Percentiles rank a stretch among this genome's conserved stretches.
Conservation (phyloP, 2,113 vertebrate species). For the Scartelaos histophorus region DNA sequence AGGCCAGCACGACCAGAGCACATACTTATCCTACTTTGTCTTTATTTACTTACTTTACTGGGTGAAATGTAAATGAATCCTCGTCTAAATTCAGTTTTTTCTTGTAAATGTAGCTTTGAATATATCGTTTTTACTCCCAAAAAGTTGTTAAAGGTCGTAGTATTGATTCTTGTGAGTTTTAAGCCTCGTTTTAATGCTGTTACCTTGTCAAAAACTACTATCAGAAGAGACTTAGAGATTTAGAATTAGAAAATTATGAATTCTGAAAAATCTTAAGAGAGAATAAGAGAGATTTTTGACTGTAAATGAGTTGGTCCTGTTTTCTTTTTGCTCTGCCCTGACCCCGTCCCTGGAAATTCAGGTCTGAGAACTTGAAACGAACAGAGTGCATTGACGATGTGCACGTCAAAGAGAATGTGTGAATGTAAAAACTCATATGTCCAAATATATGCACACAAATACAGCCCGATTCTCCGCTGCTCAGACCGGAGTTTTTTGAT, state of each 20-base stretch:
- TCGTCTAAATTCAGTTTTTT: background rate
- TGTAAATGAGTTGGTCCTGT: background rate
- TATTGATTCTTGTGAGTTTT: no score
- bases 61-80: background rate
- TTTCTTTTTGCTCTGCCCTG: background rate
- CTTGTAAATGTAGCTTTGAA: background rate
- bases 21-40: background rate
- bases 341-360: conserved; percentile 12
- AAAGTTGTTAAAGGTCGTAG: no score
- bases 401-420: conserved; percentile 20
- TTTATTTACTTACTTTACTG: background rate
- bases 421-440: conserved; percentile 14
- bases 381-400: conserved; percentile 2
- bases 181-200: no score
- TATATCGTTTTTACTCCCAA: no score
- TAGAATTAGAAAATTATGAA: no score
- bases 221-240: no score
- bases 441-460: conserved; percentile 6
- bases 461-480: conserved; percentile 11
- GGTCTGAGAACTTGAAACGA: conserved; percentile 4
- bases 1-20: conserved; percentile 1
- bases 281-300: background rate
- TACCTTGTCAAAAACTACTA: no score
- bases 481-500: conserved; percentile 33
- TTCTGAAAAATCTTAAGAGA: background rate